These are phyloP conservation scores for Tinamus guttatus DNA, from an alignment of 2,113 vertebrate species.

Conservation along the genomic window DNA sequence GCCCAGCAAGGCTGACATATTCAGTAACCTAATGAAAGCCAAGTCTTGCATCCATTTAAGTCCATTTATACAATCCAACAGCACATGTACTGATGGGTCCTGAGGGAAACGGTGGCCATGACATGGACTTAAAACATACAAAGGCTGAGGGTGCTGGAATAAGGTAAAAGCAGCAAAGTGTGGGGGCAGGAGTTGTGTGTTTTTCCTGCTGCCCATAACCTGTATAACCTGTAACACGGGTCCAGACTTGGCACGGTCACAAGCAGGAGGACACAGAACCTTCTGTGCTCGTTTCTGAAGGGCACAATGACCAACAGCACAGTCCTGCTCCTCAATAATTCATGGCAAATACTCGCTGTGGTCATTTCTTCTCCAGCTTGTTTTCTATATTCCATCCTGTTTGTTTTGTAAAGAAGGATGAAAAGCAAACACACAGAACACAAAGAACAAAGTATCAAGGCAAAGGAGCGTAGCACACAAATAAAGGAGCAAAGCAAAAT, in stretches of 20 bases:
- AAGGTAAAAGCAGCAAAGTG: not conserved
- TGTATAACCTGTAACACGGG: not conserved
- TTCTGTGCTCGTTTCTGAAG: not conserved
- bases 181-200: not conserved
- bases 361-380: not conserved
- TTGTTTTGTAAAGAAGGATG: slow-evolving; percentile 10
- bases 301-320: not conserved
- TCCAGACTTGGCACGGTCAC: not conserved
- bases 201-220: not conserved
- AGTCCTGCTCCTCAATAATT: not conserved
- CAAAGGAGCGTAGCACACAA: not conserved
- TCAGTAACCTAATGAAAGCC: not conserved
- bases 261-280: not conserved
- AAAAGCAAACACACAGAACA: slow-evolving; percentile 9
- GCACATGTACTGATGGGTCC: not conserved
- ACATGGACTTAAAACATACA: not conserved
- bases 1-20: not conserved
- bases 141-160: not conserved
- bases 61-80: not conserved
- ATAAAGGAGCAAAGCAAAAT: not conserved
- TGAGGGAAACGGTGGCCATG: not conserved
- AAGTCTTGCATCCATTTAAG: not conserved
- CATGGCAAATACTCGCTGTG: slow-evolving; percentile 5
- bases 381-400: not conserved
- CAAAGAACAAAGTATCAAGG: not conserved